Evolutionary conservation across 2,113 vertebrate species (phyloP).

Genomic region (Sitta europaea): DNA sequence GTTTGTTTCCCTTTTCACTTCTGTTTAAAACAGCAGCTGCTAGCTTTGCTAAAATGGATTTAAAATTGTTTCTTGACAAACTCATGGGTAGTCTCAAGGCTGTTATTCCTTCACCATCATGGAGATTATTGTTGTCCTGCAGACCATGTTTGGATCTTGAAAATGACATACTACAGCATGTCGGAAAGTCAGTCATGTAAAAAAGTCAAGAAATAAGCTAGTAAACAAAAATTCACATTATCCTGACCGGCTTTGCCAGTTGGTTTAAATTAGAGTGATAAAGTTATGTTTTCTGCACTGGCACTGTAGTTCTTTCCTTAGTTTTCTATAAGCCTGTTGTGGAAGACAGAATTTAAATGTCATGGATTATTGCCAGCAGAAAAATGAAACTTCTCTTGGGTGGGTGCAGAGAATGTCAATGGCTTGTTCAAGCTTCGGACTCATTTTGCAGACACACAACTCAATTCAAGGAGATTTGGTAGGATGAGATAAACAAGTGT

Average conservation of each 20-base stretch:
- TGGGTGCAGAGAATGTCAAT: slow-evolving; percentile 36
- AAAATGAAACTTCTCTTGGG: slow-evolving; percentile 43
- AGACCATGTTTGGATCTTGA: slow-evolving; percentile 9
- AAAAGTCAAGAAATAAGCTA: slow-evolving; percentile 34
- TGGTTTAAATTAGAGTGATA: slow-evolving; percentile 52
- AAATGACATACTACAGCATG: background rate
- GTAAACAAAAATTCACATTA: slow-evolving; percentile 44
- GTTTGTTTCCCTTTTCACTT: background rate
- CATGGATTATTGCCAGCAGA: slow-evolving; percentile 47
- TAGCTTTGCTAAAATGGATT: slow-evolving; percentile 13
- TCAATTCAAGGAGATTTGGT: slow-evolving; percentile 32
- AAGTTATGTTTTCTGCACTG: slow-evolving; percentile 34
- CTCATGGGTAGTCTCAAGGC: background rate
- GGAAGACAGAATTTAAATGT: slow-evolving; percentile 60
- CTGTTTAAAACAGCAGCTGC: background rate
- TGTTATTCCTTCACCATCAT: slow-evolving; percentile 14
- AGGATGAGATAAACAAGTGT: slow-evolving; percentile 40
- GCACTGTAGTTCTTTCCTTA: slow-evolving; percentile 36
- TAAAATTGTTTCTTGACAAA: slow-evolving; percentile 36
- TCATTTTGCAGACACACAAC: slow-evolving; percentile 5
- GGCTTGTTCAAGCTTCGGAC: background rate
- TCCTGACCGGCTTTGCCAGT: slow-evolving; percentile 4
- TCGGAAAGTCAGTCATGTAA: slow-evolving; percentile 32
- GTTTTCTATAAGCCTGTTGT: slow-evolving; percentile 43
- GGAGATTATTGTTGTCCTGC: slow-evolving; percentile 36